Evolutionary conservation across 2,888 invertebrate species (phyloP).

Genomic region (Oscheius sp.): DNA sequence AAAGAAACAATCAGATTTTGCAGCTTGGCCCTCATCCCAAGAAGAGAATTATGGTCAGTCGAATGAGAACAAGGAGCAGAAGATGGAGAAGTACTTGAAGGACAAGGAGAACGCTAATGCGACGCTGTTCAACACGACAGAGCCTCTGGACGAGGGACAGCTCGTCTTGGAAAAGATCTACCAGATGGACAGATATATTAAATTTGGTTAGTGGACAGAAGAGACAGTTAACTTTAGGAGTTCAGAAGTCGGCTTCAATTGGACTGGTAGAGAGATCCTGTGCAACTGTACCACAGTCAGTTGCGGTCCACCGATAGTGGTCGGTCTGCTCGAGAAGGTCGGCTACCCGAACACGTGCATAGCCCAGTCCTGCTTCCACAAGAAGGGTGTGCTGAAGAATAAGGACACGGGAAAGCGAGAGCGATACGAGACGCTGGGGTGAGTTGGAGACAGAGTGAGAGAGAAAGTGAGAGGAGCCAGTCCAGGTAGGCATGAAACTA

Average conservation of each 20-base stretch:
- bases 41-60: too few relatives aligned
- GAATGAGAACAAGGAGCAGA: too few relatives aligned
- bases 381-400: conserved; percentile 5
- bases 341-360: conserved; percentile 10
- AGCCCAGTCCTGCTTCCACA: conserved; percentile 17
- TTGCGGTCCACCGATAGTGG: not conserved
- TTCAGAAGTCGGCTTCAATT: conserved; percentile 21
- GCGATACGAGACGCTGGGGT: too few relatives aligned
- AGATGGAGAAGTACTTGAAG: too few relatives aligned
- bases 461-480: too few relatives aligned
- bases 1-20: too few relatives aligned
- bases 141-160: not conserved
- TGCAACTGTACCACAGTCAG: conserved; percentile 17
- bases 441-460: too few relatives aligned
- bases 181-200: not conserved
- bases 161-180: not conserved
- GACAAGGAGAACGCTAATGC: not conserved
- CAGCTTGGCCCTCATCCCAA: too few relatives aligned
- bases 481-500: too few relatives aligned
- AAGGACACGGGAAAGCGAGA: too few relatives aligned
- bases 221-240: not conserved
- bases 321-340: too few relatives aligned
- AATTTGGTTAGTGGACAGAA: not conserved
- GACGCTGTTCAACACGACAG: not conserved
- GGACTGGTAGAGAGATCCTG: conserved; percentile 27